These are phyloP conservation scores for Horisme vitalbata DNA, from an alignment of 2,888 invertebrate species.

Conservation along the genomic window DNA sequence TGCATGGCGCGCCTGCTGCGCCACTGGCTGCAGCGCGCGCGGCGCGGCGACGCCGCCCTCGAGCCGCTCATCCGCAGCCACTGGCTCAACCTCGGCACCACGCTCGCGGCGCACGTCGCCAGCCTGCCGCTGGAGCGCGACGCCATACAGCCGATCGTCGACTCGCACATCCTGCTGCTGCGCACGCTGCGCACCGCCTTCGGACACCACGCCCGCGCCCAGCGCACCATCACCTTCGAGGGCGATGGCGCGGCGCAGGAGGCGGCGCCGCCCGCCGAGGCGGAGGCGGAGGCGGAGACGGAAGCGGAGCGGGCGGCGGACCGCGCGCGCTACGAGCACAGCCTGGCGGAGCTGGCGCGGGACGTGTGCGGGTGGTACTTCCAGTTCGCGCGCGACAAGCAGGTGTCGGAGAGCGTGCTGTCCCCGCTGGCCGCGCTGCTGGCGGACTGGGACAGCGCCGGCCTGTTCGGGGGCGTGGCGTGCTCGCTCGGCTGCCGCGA, in stretches of 20 bases:
- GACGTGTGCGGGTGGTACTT: constrained; percentile 80
- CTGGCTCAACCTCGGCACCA: constrained; percentile 66
- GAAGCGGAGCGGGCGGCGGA: constrained; percentile 36
- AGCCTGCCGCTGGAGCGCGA: constrained; percentile 62
- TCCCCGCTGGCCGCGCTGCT: constrained; percentile 79
- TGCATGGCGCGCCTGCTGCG: constrained; percentile 52
- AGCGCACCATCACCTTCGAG: constrained; percentile 52
- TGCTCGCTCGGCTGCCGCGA: constrained; percentile 43
- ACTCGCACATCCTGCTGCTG: constrained; percentile 58
- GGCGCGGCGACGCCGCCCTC: constrained; percentile 42
- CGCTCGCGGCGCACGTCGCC: constrained; percentile 51
- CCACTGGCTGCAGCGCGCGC: constrained; percentile 60
- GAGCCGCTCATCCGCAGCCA: constrained; percentile 60
- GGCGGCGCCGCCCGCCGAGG: constrained; percentile 7
- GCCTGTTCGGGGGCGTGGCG: constrained; percentile 79
- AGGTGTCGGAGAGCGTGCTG: constrained; percentile 67
- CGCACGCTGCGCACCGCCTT: constrained; percentile 51
- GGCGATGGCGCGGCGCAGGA: too few relatives aligned
- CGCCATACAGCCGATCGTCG: constrained; percentile 65
- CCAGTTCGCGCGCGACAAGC: constrained; percentile 70
- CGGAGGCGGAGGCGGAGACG: too few relatives aligned
- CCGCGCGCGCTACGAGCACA: constrained; percentile 62
- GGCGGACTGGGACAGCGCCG: constrained; percentile 78
- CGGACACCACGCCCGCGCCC: constrained; percentile 40
- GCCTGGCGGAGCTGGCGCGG: constrained; percentile 70